Evolutionary conservation across 2,113 vertebrate genomes (phyloP).

Genomic region (Larimichthys polyactis): DNA sequence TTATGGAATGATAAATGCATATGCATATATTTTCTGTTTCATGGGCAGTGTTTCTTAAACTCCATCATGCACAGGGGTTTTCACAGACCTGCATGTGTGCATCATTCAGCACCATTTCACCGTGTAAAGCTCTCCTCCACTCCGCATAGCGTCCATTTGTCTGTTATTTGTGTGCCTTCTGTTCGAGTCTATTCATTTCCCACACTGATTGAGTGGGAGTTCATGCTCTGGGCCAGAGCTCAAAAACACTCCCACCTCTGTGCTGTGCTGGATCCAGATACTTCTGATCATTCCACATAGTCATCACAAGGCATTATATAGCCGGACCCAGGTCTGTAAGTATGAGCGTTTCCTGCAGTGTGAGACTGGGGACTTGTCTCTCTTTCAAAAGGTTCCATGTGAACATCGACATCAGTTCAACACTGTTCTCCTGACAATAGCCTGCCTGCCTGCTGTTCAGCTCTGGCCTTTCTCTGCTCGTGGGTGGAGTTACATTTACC

Average conservation of each 20-base stretch:
- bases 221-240: constrained; percentile 44
- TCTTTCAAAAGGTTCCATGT: background rate
- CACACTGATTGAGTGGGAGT: constrained; percentile 62
- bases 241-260: constrained; percentile 47
- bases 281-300: constrained; percentile 33
- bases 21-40: no score
- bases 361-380: background rate
- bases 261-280: constrained; percentile 24
- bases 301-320: background rate
- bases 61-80: background rate
- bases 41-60: no score
- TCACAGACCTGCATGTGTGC: background rate
- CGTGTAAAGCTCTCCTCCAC: constrained; percentile 1
- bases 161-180: constrained; percentile 45
- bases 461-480: background rate
- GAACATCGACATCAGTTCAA: constrained; percentile 5
- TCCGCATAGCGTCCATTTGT: constrained; percentile 32
- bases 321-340: background rate
- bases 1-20: no score
- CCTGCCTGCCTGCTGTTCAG: background rate
- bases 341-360: background rate
- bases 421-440: background rate
- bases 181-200: constrained; percentile 58
- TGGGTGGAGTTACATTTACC: constrained; percentile 64
- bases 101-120: background rate